Conservation (phyloP, 2,113 vertebrate species). For the Epinephelus fuscoguttatus region DNA sequence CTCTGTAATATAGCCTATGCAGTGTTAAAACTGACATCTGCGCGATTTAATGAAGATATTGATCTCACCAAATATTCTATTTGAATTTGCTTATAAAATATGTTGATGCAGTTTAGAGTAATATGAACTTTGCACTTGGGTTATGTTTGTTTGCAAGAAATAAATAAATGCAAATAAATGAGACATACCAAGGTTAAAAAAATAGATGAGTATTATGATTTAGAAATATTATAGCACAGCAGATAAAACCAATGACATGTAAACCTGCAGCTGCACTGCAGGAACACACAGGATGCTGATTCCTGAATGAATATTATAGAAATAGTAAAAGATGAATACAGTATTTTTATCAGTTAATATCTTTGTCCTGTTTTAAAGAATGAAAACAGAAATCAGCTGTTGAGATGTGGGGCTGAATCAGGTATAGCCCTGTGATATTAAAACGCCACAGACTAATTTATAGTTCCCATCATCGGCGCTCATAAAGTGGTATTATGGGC, state of each 20-base stretch:
- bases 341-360: not conserved
- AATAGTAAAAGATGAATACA: not conserved
- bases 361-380: not conserved
- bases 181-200: not conserved
- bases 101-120: not conserved
- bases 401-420: slow-evolving; percentile 9
- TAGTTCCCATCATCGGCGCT: slow-evolving; percentile 54
- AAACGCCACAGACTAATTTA: slow-evolving; percentile 60
- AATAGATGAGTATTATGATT: not conserved
- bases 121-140: not conserved
- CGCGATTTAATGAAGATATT: not conserved
- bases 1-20: not conserved
- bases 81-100: not conserved
- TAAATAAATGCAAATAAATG: not conserved
- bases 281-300: not conserved
- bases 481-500: slow-evolving; percentile 63
- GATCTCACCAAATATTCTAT: not conserved
- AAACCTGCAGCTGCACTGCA: not conserved
- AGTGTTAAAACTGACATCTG: not conserved
- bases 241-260: not conserved
- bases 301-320: not conserved
- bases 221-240: not conserved
- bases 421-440: slow-evolving; percentile 27
- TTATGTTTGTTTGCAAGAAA: not conserved
- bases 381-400: slow-evolving; percentile 35